Evolutionary conservation across 2,888 invertebrate species (phyloP).

Genomic region (Actias luna): DNA sequence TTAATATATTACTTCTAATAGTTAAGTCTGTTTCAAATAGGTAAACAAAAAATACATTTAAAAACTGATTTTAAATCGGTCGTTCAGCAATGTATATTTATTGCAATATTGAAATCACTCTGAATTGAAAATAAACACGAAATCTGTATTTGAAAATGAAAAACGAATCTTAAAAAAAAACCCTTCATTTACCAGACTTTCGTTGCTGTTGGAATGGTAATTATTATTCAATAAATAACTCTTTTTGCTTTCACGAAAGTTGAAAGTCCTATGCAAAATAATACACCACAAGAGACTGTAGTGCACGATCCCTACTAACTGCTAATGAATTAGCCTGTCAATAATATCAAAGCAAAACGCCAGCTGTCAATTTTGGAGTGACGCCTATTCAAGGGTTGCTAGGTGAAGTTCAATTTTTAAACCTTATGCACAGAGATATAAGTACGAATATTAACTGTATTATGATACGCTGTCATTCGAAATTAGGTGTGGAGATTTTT

Average conservation of each 20-base stretch:
- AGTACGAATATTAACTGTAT: constrained; percentile 28
- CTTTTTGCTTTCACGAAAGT: not conserved
- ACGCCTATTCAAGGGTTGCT: constrained; percentile 53
- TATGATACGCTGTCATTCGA: constrained; percentile 22
- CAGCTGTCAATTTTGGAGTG: constrained; percentile 67
- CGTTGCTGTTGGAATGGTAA: not conserved
- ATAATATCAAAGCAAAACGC: constrained; percentile 67
- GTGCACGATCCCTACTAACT: constrained; percentile 40
- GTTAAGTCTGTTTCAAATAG: too few species aligned
- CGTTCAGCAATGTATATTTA: not conserved
- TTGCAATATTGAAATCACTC: not conserved
- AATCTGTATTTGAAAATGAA: not conserved
- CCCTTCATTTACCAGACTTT: not conserved
- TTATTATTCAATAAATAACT: not conserved
- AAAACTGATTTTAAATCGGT: not conserved
- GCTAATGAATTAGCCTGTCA: constrained; percentile 69
- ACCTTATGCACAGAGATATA: constrained; percentile 26
- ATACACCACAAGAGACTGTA: constrained; percentile 5
- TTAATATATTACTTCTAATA: too few species aligned
- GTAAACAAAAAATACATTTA: not conserved
- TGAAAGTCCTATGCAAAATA: constrained; percentile 4
- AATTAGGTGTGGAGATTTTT: constrained; percentile 39
- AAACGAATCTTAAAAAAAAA: not conserved
- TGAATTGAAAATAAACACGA: not conserved
- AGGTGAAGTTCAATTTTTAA: constrained; percentile 27